phyloP scores from a whole-genome alignment of 92 coral and sea anemone genomes.

The Diadumene lineata region DNA sequence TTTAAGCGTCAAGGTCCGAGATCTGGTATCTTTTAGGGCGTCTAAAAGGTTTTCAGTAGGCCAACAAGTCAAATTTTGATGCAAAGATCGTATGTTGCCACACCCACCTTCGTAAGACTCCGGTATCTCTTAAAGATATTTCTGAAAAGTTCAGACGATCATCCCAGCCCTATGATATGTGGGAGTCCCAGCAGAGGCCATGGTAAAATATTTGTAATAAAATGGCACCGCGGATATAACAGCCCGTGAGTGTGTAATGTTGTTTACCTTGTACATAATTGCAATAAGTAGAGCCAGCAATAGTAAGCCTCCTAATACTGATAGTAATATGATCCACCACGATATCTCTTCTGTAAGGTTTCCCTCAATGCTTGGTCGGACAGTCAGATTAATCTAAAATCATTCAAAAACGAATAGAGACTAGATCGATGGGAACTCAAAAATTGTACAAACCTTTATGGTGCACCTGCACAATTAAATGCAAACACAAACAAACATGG shows the following conservation, averaged over 20 bases:
- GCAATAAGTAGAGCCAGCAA: slow-evolving; percentile 43
- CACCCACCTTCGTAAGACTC: too few relatives aligned
- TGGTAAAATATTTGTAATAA: not conserved
- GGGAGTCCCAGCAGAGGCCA: not conserved
- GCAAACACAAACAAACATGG: too few relatives aligned
- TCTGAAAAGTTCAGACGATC: too few relatives aligned
- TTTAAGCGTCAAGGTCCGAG: not conserved
- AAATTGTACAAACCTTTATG: too few relatives aligned
- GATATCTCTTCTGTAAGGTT: slow-evolving; percentile 38
- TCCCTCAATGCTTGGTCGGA: slow-evolving; percentile 12
- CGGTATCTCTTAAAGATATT: too few relatives aligned
- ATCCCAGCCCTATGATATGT: too few relatives aligned
- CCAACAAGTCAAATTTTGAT: too few relatives aligned
- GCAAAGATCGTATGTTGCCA: too few relatives aligned
- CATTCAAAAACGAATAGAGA: not conserved
- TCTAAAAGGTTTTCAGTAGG: too few relatives aligned
- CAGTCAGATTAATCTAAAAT: not conserved
- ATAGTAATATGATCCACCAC: slow-evolving; percentile 64
- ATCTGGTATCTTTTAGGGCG: too few relatives aligned
- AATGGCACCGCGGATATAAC: too few relatives aligned
- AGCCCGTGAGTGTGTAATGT: not conserved
- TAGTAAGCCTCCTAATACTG: slow-evolving; percentile 66
- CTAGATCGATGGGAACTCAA: not conserved
- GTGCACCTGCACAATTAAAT: too few relatives aligned
- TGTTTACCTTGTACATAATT: slow-evolving; percentile 67